A percentile compares a stretch with the other conserved stretches of the same genome.
phyloP scores from a whole-genome alignment of 2,888 invertebrate genomes.

The Adelphocoris suturalis region DNA sequence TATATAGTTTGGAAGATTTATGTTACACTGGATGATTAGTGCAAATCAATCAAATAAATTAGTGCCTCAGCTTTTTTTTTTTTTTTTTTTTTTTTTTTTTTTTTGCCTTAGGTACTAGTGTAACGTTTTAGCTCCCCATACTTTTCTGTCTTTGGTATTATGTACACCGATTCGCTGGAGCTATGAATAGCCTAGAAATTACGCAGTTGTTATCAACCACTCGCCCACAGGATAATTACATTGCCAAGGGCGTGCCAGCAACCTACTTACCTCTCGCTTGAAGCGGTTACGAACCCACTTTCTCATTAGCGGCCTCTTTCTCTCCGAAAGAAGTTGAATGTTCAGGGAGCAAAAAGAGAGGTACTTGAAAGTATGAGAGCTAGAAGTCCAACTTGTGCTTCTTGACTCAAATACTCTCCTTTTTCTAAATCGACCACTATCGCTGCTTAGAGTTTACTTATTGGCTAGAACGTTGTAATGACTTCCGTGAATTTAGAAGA shows the following conservation, averaged over 20 bases:
- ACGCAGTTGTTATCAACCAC: conserved; percentile 11
- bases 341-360: conserved; percentile 14
- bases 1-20: too few relatives aligned
- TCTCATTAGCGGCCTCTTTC: conserved; percentile 4
- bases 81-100: too few relatives aligned
- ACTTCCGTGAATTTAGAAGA: too few relatives aligned
- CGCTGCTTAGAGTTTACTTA: background rate
- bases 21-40: too few relatives aligned
- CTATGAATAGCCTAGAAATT: background rate
- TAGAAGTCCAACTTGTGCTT: background rate
- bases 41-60: too few relatives aligned
- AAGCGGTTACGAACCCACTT: conserved; percentile 19
- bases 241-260: background rate
- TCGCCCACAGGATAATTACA: background rate
- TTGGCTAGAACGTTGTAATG: too few relatives aligned
- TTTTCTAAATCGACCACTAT: background rate
- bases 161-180: too few relatives aligned
- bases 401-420: background rate
- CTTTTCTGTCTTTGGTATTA: too few relatives aligned
- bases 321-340: background rate
- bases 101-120: too few relatives aligned
- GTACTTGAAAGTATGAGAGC: background rate
- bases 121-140: too few relatives aligned
- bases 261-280: background rate
- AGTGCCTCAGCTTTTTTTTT: too few relatives aligned